A percentile compares a stretch with the other conserved stretches of the same genome.
These are phyloP conservation scores for Anthophora plumipes DNA, from an alignment of 2,888 invertebrate species.

Conservation along the genomic window DNA sequence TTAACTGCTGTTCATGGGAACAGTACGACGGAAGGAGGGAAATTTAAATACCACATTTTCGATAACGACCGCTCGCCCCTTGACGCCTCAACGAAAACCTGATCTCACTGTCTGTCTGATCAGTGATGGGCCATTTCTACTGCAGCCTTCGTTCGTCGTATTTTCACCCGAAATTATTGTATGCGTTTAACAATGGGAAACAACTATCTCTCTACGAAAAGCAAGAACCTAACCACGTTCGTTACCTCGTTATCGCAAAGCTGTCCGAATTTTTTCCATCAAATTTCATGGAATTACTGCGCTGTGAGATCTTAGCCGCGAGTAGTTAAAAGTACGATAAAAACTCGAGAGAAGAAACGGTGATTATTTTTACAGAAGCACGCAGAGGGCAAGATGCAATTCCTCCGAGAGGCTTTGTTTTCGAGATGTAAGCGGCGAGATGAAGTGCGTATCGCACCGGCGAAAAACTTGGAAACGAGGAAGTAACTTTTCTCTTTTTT, in stretches of 20 bases:
- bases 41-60: slow-evolving; percentile 49
- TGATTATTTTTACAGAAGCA: background rate
- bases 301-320: no score
- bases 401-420: background rate
- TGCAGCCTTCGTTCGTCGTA: background rate
- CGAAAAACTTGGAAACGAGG: no score
- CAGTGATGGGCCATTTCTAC: slow-evolving; percentile 25
- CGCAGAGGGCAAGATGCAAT: background rate
- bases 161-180: background rate
- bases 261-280: no score
- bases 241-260: no score
- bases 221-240: no score
- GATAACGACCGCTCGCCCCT: slow-evolving; percentile 36
- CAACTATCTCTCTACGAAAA: no score
- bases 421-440: background rate
- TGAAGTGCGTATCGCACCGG: background rate
- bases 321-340: background rate
- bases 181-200: background rate
- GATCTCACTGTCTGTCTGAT: slow-evolving; percentile 33
- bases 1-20: slow-evolving; percentile 23
- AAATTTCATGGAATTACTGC: no score
- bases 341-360: background rate
- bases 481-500: no score
- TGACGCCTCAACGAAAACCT: slow-evolving; percentile 38
- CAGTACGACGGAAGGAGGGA: background rate